Evolutionary conservation across 2,888 invertebrate genomes (phyloP).

Genomic region (Perdita meconis): DNA sequence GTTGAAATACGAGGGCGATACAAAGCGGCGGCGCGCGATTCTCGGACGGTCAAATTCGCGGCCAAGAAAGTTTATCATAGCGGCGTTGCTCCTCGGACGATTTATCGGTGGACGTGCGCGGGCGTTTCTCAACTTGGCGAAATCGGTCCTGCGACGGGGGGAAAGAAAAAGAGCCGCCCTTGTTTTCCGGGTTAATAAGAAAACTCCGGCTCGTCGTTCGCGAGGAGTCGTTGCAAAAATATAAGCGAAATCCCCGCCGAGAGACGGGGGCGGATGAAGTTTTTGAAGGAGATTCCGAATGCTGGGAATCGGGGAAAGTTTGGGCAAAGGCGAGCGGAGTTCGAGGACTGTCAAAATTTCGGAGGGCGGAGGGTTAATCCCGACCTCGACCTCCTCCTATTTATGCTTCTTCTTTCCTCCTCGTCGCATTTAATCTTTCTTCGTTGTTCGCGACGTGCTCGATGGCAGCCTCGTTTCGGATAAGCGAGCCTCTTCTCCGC

Average conservation of each 20-base stretch:
- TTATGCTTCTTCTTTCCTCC: neutral
- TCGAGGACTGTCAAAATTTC: neutral
- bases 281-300: too few relatives aligned
- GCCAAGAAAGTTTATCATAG: constrained; percentile 19
- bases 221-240: constrained; percentile 1
- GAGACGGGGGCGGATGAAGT: too few relatives aligned
- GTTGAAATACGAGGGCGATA: constrained; percentile 13
- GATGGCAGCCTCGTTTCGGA: neutral
- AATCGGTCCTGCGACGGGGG: neutral
- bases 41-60: constrained; percentile 8
- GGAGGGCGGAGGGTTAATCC: neutral
- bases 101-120: constrained; percentile 13
- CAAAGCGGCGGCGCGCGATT: neutral
- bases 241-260: neutral
- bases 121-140: neutral
- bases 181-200: neutral
- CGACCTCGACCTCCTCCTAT: neutral
- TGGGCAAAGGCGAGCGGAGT: neutral
- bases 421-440: neutral
- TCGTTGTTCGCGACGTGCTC: neutral
- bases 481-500: neutral
- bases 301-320: too few relatives aligned
- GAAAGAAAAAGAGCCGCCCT: neutral
- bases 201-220: neutral
- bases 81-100: neutral